These are phyloP conservation scores for Antennarius maculatus DNA, from an alignment of 2,797 vertebrate genomes.

Conservation along the genomic window DNA sequence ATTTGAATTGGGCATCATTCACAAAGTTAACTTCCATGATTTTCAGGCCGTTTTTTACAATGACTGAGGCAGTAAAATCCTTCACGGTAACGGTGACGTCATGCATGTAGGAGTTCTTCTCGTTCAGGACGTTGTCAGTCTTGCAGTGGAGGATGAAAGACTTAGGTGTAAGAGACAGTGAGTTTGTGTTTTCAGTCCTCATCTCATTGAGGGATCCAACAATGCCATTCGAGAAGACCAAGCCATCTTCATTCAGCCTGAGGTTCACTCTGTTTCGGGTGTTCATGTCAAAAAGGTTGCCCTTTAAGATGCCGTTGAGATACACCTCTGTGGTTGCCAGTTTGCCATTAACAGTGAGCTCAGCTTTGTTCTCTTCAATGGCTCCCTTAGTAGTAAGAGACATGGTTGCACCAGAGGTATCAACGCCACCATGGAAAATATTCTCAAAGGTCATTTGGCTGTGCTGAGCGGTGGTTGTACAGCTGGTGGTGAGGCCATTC, in stretches of 20 bases:
- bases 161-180: conserved; percentile 81
- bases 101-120: conserved; percentile 89
- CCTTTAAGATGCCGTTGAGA: conserved; percentile 83
- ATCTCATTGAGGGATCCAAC: conserved; percentile 86
- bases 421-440: conserved; percentile 85
- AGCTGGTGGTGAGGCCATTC: conserved; percentile 86
- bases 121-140: conserved; percentile 86
- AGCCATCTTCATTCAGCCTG: conserved; percentile 85
- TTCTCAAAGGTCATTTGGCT: conserved; percentile 87
- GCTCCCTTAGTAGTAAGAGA: conserved; percentile 84
- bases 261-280: conserved; percentile 87
- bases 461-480: conserved; percentile 86
- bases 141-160: conserved; percentile 84
- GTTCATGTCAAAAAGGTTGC: conserved; percentile 82
- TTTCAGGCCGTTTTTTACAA: conserved; percentile 86
- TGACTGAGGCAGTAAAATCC: conserved; percentile 75
- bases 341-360: conserved; percentile 87
- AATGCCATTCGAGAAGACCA: conserved; percentile 86
- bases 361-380: conserved; percentile 83
- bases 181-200: conserved; percentile 85
- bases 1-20: conserved; percentile 83
- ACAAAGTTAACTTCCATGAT: conserved; percentile 79
- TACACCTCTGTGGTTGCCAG: conserved; percentile 80
- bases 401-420: conserved; percentile 82
- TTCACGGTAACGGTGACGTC: conserved; percentile 84